Conservation (phyloP, 2,888 invertebrate species). For the Venustoraphidia nigricollis region DNA sequence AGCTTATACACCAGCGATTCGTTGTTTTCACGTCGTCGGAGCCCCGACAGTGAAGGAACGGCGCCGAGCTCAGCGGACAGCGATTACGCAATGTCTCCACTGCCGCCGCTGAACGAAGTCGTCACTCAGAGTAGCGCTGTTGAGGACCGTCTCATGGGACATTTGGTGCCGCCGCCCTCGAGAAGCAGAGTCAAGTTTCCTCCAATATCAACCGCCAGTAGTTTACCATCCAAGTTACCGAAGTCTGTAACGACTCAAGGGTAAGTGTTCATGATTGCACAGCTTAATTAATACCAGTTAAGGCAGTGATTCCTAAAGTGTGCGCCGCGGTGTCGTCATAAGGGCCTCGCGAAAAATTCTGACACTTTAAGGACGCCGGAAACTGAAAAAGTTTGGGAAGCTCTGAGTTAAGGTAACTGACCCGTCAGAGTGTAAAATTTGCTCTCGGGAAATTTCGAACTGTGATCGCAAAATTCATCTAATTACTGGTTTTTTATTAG, state of each 20-base stretch:
- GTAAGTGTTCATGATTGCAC: neutral
- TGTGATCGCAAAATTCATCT: too few relatives aligned
- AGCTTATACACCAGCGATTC: neutral
- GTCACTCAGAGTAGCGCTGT: neutral
- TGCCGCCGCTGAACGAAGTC: constrained; percentile 4
- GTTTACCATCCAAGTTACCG: constrained; percentile 4
- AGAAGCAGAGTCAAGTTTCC: constrained; percentile 2
- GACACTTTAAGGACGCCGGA: too few relatives aligned
- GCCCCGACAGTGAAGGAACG: constrained; percentile 17
- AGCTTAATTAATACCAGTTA: too few relatives aligned
- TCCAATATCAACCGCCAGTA: constrained; percentile 3
- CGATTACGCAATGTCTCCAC: constrained; percentile 4
- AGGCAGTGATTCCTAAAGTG: too few relatives aligned
- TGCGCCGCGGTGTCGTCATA: too few relatives aligned
- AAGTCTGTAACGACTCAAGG: neutral
- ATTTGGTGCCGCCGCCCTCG: constrained; percentile 3
- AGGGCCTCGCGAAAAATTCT: too few relatives aligned
- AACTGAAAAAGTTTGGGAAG: too few relatives aligned
- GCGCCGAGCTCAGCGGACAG: constrained; percentile 8
- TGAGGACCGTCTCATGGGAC: constrained; percentile 6
- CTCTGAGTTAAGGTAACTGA: too few relatives aligned
- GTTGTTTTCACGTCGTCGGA: constrained; percentile 6
- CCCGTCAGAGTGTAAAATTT: too few relatives aligned
- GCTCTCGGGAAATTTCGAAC: too few relatives aligned
- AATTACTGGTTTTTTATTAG: too few relatives aligned